phyloP scores from a whole-genome alignment of 2,113 vertebrate species.

The Leptosomus discolor region DNA sequence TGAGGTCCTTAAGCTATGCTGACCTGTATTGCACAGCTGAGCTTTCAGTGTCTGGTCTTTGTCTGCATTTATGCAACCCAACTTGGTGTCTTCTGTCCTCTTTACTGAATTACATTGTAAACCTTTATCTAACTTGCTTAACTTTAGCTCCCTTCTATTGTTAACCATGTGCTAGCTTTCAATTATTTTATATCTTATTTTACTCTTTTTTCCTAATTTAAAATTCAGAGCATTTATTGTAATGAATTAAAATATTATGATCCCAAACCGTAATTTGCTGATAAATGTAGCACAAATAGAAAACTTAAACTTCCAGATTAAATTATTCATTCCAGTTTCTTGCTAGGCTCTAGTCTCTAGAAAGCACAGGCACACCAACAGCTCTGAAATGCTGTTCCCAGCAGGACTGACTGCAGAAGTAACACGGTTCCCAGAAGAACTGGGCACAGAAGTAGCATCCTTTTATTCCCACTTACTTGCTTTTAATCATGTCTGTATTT shows the following conservation, averaged over 20 bases:
- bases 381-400: neutral
- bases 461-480: neutral
- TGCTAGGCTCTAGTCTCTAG: neutral
- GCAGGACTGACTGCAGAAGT: neutral
- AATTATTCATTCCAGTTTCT: neutral
- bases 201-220: neutral
- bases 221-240: neutral
- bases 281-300: neutral
- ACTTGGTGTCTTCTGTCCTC: neutral
- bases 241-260: neutral
- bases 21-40: neutral
- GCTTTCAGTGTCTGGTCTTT: neutral
- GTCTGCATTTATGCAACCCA: neutral
- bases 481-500: neutral
- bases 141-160: neutral
- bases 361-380: neutral
- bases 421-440: slow-evolving; percentile 28
- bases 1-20: neutral
- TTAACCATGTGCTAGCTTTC: neutral
- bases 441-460: neutral
- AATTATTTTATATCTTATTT: neutral
- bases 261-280: neutral
- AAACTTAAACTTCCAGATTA: neutral
- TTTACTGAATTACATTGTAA: neutral
- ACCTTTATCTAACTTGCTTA: neutral